Evolutionary conservation across 2,888 invertebrate genomes (phyloP).

Genomic region (Caradrina kadenii): DNA sequence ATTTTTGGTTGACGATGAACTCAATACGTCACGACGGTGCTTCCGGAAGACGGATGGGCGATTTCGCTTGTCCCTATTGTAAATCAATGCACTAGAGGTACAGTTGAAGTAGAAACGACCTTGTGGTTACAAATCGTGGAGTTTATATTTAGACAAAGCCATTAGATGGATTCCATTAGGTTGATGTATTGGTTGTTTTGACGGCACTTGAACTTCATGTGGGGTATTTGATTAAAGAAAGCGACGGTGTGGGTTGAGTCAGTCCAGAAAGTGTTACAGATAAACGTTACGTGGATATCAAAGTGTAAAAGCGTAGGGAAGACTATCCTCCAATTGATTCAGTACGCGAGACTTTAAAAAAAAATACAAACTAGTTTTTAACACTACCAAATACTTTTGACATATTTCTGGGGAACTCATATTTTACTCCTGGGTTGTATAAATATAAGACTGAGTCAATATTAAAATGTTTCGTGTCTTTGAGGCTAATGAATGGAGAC

Average conservation of each 20-base stretch:
- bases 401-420: slow-evolving; percentile 62
- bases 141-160: slow-evolving; percentile 70
- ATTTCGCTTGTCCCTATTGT: slow-evolving; percentile 75
- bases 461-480: slow-evolving; percentile 31
- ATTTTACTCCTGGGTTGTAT: slow-evolving; percentile 42
- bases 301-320: slow-evolving; percentile 66
- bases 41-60: slow-evolving; percentile 85
- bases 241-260: slow-evolving; percentile 54
- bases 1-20: slow-evolving; percentile 86
- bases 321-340: slow-evolving; percentile 56
- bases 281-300: slow-evolving; percentile 65
- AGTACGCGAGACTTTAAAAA: slow-evolving; percentile 52
- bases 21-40: slow-evolving; percentile 85
- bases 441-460: slow-evolving; percentile 51
- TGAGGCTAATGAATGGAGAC: slow-evolving; percentile 31
- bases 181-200: slow-evolving; percentile 69
- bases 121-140: slow-evolving; percentile 67
- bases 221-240: slow-evolving; percentile 59
- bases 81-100: slow-evolving; percentile 73
- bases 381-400: slow-evolving; percentile 49
- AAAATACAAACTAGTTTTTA: slow-evolving; percentile 31
- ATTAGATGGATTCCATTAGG: slow-evolving; percentile 69
- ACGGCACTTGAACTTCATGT: slow-evolving; percentile 69
- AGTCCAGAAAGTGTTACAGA: slow-evolving; percentile 47
- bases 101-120: slow-evolving; percentile 75